Base-by-base conservation (phyloP, 1,140 invertebrate genomes). In the Drosophila yakuba region DNA sequence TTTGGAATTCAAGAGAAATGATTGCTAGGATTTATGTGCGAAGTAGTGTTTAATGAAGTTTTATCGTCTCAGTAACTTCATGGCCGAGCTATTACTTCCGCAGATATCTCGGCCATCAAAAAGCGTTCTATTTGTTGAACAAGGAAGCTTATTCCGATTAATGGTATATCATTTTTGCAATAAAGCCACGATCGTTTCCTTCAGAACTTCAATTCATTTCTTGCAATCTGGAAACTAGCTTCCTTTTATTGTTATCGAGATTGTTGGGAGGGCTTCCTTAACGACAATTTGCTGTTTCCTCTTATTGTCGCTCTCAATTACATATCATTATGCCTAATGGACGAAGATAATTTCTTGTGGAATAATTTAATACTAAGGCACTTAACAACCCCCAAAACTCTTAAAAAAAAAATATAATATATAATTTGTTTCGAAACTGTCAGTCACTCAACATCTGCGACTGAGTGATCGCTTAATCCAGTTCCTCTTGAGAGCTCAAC, bases 401-500 rank as follows among this genome's bases (percentile, higher is more conserved):
- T 32, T 32, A 8, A 32, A 32, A 32, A 32, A 32, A 32, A 32
- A 8, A 32, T 32, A 7, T 32, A 14, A 38, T 38, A 4, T 7
- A 2, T 20, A 20, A 20, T 20, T 38, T 55, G 17, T 17, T 23
- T 39, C 12, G 17, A 59, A 43, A 35, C 17, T 20, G 39, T 35
- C 62, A 63, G 43, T 66, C 61, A 35, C 50, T 45, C n/a, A 56
- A 38, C 28, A 15, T 20, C 17, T 15, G 14, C 4, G 15, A 14
- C 25, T 36, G 44, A 66, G 45, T 68, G 43, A 69, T 69, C 63
- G 52, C 67, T 36, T 69, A 69, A 68, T 69, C 63, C 59, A 67
- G 44, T 63, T 64, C 60, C 45, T 64, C 63, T 63, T 64, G 44
- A 64, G 64, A 56, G 41, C 35, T 47, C 48, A 41, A 51, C 36